These are phyloP conservation scores for Myotis davidii DNA, from an alignment of 2,113 vertebrate genomes.

Conservation along the genomic window DNA sequence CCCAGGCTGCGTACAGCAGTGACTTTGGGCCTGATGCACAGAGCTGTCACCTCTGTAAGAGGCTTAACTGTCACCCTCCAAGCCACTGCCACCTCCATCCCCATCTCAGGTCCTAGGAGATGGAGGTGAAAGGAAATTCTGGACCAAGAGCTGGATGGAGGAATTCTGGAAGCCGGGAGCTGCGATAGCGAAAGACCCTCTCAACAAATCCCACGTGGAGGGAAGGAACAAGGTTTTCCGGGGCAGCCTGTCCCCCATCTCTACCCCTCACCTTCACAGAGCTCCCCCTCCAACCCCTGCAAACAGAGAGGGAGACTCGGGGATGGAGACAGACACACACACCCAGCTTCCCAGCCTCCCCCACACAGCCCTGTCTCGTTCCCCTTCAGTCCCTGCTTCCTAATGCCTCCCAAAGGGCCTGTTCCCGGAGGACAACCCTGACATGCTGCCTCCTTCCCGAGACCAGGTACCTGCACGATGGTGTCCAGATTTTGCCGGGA, in stretches of 20 bases:
- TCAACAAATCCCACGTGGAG: background rate
- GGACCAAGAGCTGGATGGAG: background rate
- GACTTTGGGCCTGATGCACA: background rate
- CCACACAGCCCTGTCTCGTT: too few relatives aligned
- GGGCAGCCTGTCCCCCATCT: background rate
- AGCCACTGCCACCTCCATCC: background rate
- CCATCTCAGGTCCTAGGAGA: background rate
- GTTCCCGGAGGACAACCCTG: background rate
- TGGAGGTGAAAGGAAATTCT: background rate
- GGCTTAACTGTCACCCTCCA: background rate
- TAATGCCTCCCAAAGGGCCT: background rate
- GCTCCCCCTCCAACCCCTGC: background rate
- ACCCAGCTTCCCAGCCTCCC: background rate
- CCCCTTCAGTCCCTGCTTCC: background rate
- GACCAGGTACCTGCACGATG: conserved; percentile 93
- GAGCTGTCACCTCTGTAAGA: background rate
- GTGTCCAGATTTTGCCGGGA: conserved; percentile 99
- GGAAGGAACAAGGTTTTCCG: background rate
- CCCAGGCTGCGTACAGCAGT: background rate
- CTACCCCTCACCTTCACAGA: background rate
- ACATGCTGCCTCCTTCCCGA: background rate
- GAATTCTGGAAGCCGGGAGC: background rate
- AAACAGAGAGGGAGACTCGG: background rate
- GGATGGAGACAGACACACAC: background rate
- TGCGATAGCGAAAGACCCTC: background rate